Conservation (phyloP, 2,113 vertebrate genomes). For the Pelodiscus sinensis region DNA sequence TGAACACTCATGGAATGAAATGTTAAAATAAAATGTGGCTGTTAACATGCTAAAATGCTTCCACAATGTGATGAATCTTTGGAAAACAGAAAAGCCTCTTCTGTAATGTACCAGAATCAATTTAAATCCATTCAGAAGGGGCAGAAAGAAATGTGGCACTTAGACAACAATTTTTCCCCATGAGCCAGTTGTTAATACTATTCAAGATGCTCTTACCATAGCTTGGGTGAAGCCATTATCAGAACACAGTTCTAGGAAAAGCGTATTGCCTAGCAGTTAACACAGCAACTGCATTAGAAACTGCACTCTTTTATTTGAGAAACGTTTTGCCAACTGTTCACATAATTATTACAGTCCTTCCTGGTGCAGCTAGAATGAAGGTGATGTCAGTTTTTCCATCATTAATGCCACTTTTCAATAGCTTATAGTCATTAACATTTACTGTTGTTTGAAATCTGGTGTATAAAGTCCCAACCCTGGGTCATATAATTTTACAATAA, state of each 20-base stretch:
- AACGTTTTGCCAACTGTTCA: not conserved
- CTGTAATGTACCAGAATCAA: not conserved
- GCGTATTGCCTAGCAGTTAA: not conserved
- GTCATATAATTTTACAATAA: not conserved
- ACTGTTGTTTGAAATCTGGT: constrained; percentile 53
- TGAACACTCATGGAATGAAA: constrained; percentile 3
- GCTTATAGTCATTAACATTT: constrained; percentile 55
- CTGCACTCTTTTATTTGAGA: not conserved
- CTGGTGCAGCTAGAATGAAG: not conserved
- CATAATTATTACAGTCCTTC: not conserved
- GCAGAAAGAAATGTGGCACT: not conserved
- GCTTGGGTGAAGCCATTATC: not conserved
- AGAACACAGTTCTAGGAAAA: not conserved
- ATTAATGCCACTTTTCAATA: constrained; percentile 52
- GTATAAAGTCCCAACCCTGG: not conserved
- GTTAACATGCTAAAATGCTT: not conserved
- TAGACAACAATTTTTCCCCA: not conserved
- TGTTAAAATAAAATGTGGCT: not conserved
- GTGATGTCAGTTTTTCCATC: constrained; percentile 47
- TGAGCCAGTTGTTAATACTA: not conserved
- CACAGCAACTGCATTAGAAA: not conserved
- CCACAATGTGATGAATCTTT: not conserved
- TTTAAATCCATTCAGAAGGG: not conserved
- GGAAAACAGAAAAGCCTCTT: not conserved
- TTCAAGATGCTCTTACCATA: not conserved